Conservation (phyloP, 2,797 vertebrate species). For the Crypturellus tataupa region DNA sequence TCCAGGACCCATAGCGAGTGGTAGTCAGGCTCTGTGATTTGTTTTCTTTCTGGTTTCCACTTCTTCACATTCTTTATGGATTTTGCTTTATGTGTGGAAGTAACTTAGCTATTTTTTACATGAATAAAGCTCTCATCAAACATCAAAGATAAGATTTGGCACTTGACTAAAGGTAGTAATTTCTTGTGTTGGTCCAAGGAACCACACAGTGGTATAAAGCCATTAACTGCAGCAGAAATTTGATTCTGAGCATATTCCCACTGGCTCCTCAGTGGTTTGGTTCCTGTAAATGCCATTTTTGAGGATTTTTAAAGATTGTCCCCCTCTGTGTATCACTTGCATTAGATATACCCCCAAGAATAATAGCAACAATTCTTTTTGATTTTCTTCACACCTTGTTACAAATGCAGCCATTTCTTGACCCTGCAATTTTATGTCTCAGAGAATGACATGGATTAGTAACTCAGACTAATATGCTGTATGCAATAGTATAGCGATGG, state of each 20-base stretch:
- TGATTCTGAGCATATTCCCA: not conserved
- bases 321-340: not conserved
- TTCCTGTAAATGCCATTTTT: not conserved
- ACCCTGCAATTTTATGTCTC: not conserved
- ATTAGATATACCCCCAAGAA: too few relatives aligned
- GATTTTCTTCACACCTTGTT: not conserved
- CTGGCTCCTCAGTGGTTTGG: not conserved
- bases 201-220: not conserved
- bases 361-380: not conserved
- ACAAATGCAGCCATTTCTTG: not conserved
- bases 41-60: not conserved
- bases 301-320: not conserved
- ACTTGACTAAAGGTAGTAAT: not conserved
- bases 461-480: not conserved
- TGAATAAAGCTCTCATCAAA: not conserved
- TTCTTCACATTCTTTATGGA: not conserved
- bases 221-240: not conserved
- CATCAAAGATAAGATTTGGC: not conserved
- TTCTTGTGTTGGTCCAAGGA: not conserved
- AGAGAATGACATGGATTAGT: slow-evolving; percentile 3
- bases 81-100: not conserved
- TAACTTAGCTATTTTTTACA: not conserved
- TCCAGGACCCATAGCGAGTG: not conserved
- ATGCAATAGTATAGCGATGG: not conserved
- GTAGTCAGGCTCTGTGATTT: not conserved